A percentile compares a stretch with the other conserved stretches of the same genome.
These are phyloP conservation scores for Byasa hedistus DNA, from an alignment of 2,888 invertebrate genomes.

Conservation along the genomic window DNA sequence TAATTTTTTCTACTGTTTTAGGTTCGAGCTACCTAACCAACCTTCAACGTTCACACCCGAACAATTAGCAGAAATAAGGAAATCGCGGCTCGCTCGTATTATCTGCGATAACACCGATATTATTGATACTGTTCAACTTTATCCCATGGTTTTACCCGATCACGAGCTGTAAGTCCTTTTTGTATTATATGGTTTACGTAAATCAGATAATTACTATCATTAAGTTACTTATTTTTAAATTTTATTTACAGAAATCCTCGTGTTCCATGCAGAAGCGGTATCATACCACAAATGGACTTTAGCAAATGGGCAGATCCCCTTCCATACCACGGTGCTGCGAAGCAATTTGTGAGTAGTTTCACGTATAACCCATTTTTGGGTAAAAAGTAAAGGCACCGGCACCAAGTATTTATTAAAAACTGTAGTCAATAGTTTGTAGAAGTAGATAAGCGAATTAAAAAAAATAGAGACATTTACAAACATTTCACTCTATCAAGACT, in stretches of 20 bases:
- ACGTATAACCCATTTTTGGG: constrained; percentile 74
- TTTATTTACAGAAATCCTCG: constrained; percentile 87
- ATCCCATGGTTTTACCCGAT: constrained; percentile 95
- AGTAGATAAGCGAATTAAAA: constrained; percentile 36
- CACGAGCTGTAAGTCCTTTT: constrained; percentile 90
- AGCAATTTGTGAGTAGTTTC: constrained; percentile 85
- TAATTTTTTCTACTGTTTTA: constrained; percentile 39
- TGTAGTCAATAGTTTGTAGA: constrained; percentile 44
- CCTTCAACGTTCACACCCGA: constrained; percentile 94
- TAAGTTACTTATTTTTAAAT: too few species aligned
- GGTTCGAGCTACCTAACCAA: constrained; percentile 93
- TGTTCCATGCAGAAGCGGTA: constrained; percentile 93
- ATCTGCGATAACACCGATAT: constrained; percentile 96
- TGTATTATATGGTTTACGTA: too few species aligned
- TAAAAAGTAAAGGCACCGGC: constrained; percentile 65
- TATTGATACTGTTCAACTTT: constrained; percentile 93
- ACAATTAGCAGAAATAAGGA: constrained; percentile 90
- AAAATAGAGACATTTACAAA: constrained; percentile 32
- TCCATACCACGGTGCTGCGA: constrained; percentile 63
- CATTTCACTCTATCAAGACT: constrained; percentile 30
- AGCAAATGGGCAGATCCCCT: constrained; percentile 92
- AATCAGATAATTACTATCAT: too few species aligned
- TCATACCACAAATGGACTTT: constrained; percentile 92
- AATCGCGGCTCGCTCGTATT: constrained; percentile 88
- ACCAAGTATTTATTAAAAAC: constrained; percentile 46